Base-by-base conservation (phyloP, 2,888 invertebrate genomes). In the Myopa testacea region DNA sequence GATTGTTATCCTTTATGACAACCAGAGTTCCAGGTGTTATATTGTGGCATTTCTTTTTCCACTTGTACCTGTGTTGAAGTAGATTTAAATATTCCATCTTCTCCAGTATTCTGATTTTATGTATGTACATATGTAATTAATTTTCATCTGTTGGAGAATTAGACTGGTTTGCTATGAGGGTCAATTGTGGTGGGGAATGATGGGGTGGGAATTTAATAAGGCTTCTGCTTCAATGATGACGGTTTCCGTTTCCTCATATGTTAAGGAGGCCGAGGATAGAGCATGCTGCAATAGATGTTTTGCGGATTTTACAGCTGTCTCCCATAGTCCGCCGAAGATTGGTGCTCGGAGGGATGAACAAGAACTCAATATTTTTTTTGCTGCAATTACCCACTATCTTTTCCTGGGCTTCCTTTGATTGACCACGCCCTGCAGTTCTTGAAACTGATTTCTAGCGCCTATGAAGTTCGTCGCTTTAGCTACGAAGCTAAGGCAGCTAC, bases 211-310 rank as follows among this genome's bases (percentile, higher is more conserved):
- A 10, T 58, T 58, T 8, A 58, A 10, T 14, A 58, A 6, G 58
- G 58, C 58, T 58, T 58, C 58, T 58, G 58, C 58, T 58, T 58
- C 58, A 58, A 62, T 62, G n/a, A 62, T 62, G 19, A 62, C 62
- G 26, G 26, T 62, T 62, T 62, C 62, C 19, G 26, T 62, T 7
- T 62, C 26, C 7, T 62, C 62, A 8, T 62, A 62, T 58, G 58
- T 58, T 58, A 58, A 58, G 4, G 58, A 58, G 14, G 58, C 58
- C 10, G n/a, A 58, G n/a, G 8, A 62, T 62, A 62, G 62, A 4
- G 62, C 26, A 19, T 62, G n/a, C 8, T 62, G 62, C 26, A 62
- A 26, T n/a, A 62, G 26, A n/a, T 62, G 26, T 62, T 62, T 62
- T 8, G 26, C 26, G 8, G 26, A 62, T 26, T 62, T 62, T 62